Evolutionary conservation across 1,140 invertebrate species (phyloP).

Genomic region (Tetraneura akinire): DNA sequence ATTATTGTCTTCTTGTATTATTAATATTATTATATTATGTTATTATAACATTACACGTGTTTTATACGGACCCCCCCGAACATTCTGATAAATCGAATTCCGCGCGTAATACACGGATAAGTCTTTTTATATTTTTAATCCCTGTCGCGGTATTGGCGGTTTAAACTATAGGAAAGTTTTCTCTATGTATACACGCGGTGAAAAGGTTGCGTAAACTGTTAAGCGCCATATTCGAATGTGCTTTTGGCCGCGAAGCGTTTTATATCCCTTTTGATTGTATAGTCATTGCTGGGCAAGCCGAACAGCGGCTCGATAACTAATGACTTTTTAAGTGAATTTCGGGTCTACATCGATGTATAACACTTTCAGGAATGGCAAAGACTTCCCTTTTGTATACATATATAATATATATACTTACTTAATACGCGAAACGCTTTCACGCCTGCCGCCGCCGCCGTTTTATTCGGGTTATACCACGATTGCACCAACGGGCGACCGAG

Average conservation of each 20-base stretch:
- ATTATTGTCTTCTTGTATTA: no score
- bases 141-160: not conserved
- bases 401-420: no score
- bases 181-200: not conserved
- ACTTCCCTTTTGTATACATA: conserved; percentile 35
- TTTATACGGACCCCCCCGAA: no score
- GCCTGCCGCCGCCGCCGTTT: conserved; percentile 11
- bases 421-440: conserved; percentile 25
- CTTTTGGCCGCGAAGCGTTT: conserved; percentile 23
- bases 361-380: conserved; percentile 21
- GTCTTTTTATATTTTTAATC: conserved; percentile 37
- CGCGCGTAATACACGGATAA: no score
- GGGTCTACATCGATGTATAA: conserved; percentile 12
- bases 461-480: conserved; percentile 1
- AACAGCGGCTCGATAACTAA: conserved; percentile 32
- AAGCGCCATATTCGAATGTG: conserved; percentile 18
- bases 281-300: conserved; percentile 25
- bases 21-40: no score
- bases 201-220: conserved; percentile 38
- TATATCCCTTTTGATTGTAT: conserved; percentile 46
- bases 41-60: no score
- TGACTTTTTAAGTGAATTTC: conserved; percentile 50
- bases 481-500: not conserved
- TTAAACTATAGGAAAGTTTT: conserved; percentile 27
- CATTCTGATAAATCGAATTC: conserved; percentile 7